Evolutionary conservation across 2,888 invertebrate species (phyloP).

Genomic region (Pheosia tremula): DNA sequence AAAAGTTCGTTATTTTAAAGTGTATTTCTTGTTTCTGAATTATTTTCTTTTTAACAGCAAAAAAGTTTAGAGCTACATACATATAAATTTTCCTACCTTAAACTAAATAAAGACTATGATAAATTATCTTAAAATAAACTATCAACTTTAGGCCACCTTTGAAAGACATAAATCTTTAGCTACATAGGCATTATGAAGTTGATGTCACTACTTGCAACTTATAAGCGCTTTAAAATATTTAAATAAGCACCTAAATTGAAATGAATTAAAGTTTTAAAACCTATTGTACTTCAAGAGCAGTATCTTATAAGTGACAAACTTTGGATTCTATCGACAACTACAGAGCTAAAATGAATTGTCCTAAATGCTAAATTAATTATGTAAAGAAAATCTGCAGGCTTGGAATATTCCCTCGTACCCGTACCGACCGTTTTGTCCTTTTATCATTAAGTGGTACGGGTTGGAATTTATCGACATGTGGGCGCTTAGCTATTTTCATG

Average conservation of each 20-base stretch:
- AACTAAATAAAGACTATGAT: too few species aligned
- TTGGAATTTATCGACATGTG: conserved; percentile 11
- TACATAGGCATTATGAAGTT: background rate
- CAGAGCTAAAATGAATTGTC: too few species aligned
- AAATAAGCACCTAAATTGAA: background rate
- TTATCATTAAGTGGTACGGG: conserved; percentile 9
- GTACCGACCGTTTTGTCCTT: background rate
- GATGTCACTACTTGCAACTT: background rate
- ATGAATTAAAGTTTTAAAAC: background rate
- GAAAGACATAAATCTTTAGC: too few species aligned
- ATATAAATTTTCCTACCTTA: too few species aligned
- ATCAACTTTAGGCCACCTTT: background rate
- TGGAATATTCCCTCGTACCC: background rate
- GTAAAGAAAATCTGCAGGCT: conserved; percentile 1
- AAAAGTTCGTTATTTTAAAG: too few species aligned
- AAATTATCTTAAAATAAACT: background rate
- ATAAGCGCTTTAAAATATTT: background rate
- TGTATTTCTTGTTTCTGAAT: too few species aligned
- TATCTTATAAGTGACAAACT: background rate
- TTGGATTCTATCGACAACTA: too few species aligned
- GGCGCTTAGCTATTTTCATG: conserved; percentile 8
- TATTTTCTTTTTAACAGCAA: too few species aligned
- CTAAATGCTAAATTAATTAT: background rate
- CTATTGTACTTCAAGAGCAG: background rate
- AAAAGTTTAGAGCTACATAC: too few species aligned